phyloP scores from a whole-genome alignment of 1,140 invertebrate species.

The Saccostrea cuccullata region DNA sequence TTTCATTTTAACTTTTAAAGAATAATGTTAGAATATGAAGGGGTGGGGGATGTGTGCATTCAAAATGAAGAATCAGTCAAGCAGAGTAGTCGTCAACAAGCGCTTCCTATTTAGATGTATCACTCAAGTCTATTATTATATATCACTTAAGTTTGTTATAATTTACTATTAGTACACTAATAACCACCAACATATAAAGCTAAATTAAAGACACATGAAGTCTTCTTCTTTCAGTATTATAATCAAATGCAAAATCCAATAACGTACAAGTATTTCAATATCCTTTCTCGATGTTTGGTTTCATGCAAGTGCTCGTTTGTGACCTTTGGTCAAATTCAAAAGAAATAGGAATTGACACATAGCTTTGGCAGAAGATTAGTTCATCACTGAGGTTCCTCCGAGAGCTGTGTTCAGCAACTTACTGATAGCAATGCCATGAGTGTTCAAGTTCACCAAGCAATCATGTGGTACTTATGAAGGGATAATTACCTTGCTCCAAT shows the following conservation, averaged over 20 bases:
- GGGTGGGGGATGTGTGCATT: too few species aligned
- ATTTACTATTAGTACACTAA: too few species aligned
- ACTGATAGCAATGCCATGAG: neutral
- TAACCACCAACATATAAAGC: too few species aligned
- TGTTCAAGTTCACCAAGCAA: constrained; percentile 7
- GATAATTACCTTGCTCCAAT: constrained; percentile 68
- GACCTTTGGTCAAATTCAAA: neutral
- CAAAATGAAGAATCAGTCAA: too few species aligned
- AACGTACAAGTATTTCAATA: neutral
- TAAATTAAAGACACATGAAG: neutral
- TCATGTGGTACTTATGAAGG: constrained; percentile 49
- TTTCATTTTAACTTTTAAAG: too few species aligned
- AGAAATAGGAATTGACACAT: neutral
- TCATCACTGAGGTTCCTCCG: neutral
- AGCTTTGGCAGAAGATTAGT: neutral
- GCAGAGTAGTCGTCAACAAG: too few species aligned
- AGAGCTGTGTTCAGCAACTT: neutral
- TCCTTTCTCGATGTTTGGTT: neutral
- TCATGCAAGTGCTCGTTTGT: neutral
- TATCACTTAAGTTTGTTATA: too few species aligned
- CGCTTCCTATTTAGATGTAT: too few species aligned
- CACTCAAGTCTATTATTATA: too few species aligned
- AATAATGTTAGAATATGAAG: too few species aligned
- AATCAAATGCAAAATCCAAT: neutral
- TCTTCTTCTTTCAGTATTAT: neutral